Evolutionary conservation across 2,113 vertebrate genomes (phyloP), one percentile per base, ranked within the genome.

Genomic region (Callithrix jacchus): DNA sequence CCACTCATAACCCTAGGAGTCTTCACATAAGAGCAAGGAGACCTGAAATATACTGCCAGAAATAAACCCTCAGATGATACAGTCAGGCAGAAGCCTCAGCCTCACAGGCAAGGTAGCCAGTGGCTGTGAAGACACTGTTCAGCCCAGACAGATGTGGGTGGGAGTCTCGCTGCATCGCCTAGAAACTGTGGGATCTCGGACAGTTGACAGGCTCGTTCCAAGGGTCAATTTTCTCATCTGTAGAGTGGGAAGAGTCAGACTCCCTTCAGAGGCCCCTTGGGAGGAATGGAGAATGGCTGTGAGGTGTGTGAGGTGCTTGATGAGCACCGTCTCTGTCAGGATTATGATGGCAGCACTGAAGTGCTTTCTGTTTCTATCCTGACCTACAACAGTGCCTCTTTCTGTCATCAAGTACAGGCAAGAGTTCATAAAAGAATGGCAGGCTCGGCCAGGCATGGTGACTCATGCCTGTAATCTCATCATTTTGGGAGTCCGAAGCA

Each of bases 291-390:
- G 83, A 42, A 35, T 35, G 1, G 14, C 52, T 56, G 30, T 6
- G 23, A 8, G 4, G 21, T 27, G 0, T 35, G 16, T 1, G 74
- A 30, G 2, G 0, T 16, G 18, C 37, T n/a, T 1, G 0, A 10
- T 2, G 21, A 86, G 42, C 45, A 20, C 79, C 3, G 3, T 25
- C 66, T 80, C 74, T 32, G 23, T 14, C n/a, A 47, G 49, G 40
- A 52, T 79, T 12, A 30, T n/a, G 4, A 21, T 0, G 23, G 56
- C 21, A 27, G 17, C 73, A 1, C n/a, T 17, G 3, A n/a, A 73
- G 61, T 30, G 37, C 52, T 23, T 74, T n/a, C 93, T 70, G 40
- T 35, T n/a, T 42, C 58, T 32, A 23, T 37, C 45, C 84, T 54
- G 25, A 68, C 42, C 70, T 30, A n/a, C 20, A 25, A 3, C 1